phyloP scores from a whole-genome alignment of 2,888 invertebrate genomes.

The Mechanitis mazaeus region DNA sequence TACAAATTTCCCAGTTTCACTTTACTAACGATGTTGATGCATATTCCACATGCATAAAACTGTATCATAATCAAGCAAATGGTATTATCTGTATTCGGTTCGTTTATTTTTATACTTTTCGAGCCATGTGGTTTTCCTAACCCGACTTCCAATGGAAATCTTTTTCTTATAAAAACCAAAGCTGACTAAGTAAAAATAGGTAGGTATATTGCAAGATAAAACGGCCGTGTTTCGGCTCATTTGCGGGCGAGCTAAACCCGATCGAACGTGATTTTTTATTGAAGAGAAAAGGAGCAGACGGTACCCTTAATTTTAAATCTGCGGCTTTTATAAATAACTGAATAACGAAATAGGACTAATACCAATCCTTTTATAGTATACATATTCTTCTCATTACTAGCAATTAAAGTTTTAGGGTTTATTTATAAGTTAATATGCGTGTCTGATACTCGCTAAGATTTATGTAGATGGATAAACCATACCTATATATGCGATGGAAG shows the following conservation, averaged over 20 bases:
- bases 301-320: conserved; percentile 12
- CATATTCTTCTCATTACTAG: neutral
- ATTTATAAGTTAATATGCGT: neutral
- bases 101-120: conserved; percentile 69
- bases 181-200: conserved; percentile 47
- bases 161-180: conserved; percentile 53
- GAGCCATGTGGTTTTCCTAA: conserved; percentile 61
- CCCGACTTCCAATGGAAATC: conserved; percentile 27
- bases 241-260: conserved; percentile 58
- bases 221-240: conserved; percentile 70
- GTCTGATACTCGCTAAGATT: neutral
- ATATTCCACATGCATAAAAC: conserved; percentile 51
- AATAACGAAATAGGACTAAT: neutral
- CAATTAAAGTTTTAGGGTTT: no score
- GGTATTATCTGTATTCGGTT: conserved; percentile 57
- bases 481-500: conserved; percentile 16
- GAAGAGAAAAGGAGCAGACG: conserved; percentile 51
- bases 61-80: conserved; percentile 58
- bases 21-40: conserved; percentile 50
- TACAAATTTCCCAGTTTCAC: conserved; percentile 43
- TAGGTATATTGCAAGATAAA: conserved; percentile 63
- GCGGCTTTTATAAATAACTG: conserved; percentile 1
- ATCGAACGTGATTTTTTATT: conserved; percentile 71
- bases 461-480: conserved; percentile 14
- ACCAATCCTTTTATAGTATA: neutral